Evolutionary conservation across 2,113 vertebrate genomes (phyloP).

Genomic region (Caracal caracal): DNA sequence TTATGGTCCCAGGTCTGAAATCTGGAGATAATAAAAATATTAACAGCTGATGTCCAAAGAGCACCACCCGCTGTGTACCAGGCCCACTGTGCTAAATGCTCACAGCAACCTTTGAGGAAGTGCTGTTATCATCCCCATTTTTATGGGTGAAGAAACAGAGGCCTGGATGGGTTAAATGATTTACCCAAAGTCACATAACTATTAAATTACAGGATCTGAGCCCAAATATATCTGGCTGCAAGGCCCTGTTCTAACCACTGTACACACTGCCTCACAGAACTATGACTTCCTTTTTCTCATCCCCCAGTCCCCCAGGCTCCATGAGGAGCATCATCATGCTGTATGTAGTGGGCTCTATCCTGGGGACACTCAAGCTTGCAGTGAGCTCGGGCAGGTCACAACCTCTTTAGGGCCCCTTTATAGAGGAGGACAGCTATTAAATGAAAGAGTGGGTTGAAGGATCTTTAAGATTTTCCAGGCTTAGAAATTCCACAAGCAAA

Average conservation of each 20-base stretch:
- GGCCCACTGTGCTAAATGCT: not conserved
- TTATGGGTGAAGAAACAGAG: not conserved
- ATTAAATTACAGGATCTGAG: not conserved
- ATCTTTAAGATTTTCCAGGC: not conserved
- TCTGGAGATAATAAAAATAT: constrained; percentile 9
- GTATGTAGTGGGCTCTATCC: not conserved
- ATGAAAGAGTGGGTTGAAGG: not conserved
- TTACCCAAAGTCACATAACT: not conserved
- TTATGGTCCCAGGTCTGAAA: constrained; percentile 1
- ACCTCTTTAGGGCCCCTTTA: not conserved
- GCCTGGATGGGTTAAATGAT: not conserved
- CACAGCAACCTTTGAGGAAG: not conserved
- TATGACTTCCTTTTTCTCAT: not conserved
- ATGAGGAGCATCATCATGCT: too few species aligned
- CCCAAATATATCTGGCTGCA: not conserved
- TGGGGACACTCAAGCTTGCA: not conserved
- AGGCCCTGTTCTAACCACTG: not conserved
- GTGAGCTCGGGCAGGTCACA: not conserved
- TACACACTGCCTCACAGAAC: not conserved
- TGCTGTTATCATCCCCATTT: not conserved
- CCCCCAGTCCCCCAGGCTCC: not conserved
- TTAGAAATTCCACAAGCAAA: not conserved
- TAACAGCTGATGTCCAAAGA: not conserved
- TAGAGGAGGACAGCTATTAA: not conserved
- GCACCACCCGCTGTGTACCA: not conserved